phyloP scores from a whole-genome alignment of 1,140 invertebrate genomes.

The Drepana arcuata region DNA sequence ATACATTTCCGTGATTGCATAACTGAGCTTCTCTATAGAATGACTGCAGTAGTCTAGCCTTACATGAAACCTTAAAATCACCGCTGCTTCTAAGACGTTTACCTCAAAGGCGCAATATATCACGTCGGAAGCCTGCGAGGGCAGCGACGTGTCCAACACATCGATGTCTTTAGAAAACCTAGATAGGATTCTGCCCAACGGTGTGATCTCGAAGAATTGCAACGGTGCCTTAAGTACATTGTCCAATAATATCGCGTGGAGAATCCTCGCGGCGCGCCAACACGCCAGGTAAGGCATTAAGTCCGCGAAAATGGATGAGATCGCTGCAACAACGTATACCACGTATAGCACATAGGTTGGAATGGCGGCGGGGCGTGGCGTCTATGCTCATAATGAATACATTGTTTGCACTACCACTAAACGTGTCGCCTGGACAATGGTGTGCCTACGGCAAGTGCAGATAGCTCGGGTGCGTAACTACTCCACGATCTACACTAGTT shows the following conservation, averaged over 20 bases:
- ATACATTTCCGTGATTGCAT: no score
- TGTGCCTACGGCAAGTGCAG: no score
- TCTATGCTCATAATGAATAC: slow-evolving; percentile 61
- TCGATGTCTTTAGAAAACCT: slow-evolving; percentile 88
- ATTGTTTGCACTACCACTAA: no score
- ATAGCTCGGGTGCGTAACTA: not conserved
- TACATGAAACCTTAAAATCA: not conserved
- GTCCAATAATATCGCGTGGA: slow-evolving; percentile 84
- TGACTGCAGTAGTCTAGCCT: no score
- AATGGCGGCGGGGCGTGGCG: not conserved
- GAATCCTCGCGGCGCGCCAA: slow-evolving; percentile 79
- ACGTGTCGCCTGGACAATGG: no score
- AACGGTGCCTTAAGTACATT: slow-evolving; percentile 83
- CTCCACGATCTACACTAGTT: not conserved
- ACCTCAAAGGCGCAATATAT: slow-evolving; percentile 87
- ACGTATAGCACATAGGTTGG: not conserved
- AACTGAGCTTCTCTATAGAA: no score
- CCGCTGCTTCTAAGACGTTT: slow-evolving; percentile 49
- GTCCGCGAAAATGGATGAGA: slow-evolving; percentile 78
- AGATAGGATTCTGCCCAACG: slow-evolving; percentile 87
- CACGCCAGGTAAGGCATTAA: slow-evolving; percentile 80
- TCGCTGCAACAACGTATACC: slow-evolving; percentile 72
- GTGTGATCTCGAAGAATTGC: slow-evolving; percentile 91
- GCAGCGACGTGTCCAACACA: slow-evolving; percentile 81
- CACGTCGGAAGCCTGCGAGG: slow-evolving; percentile 79